These are phyloP conservation scores for Zaprionus gabonicus DNA, from an alignment of 1,140 invertebrate genomes.

Conservation along the genomic window DNA sequence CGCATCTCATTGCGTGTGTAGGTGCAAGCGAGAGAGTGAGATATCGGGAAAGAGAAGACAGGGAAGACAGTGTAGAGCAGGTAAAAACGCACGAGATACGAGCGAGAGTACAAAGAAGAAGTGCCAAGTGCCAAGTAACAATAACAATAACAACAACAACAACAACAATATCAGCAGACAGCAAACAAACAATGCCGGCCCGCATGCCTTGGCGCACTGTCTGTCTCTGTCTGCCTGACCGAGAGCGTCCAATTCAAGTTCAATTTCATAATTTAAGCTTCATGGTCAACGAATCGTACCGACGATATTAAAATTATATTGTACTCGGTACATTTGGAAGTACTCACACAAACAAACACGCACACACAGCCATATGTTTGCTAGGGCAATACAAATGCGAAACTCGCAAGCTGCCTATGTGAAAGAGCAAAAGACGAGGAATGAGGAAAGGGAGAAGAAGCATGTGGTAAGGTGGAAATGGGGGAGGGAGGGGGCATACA, in stretches of 20 bases:
- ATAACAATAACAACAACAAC: conserved; percentile 36
- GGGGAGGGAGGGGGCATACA: conserved; percentile 5
- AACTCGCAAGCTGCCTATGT: conserved; percentile 22
- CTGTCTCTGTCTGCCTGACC: background rate
- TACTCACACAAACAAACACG: background rate
- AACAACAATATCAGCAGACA: background rate
- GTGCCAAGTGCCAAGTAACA: conserved; percentile 55
- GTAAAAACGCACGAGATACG: conserved; percentile 35
- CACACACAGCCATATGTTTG: conserved; percentile 3
- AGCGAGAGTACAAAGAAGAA: conserved; percentile 46
- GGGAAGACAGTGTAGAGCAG: conserved; percentile 19
- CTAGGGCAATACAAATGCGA: conserved; percentile 29
- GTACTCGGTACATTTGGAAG: conserved; percentile 11
- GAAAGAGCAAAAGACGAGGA: conserved; percentile 1
- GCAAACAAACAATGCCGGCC: conserved; percentile 38
- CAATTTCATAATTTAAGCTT: conserved; percentile 80
- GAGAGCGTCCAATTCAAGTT: conserved; percentile 67
- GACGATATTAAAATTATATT: conserved; percentile 35
- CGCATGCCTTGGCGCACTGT: conserved; percentile 3
- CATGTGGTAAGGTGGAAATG: background rate
- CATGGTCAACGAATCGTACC: conserved; percentile 56
- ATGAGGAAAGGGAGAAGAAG: background rate
- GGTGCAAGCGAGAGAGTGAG: background rate
- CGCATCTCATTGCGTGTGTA: conserved; percentile 52
- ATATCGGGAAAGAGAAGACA: conserved; percentile 5